These are phyloP conservation scores for Tetramorium simillimum DNA, from an alignment of 1,140 invertebrate species.

Conservation along the genomic window DNA sequence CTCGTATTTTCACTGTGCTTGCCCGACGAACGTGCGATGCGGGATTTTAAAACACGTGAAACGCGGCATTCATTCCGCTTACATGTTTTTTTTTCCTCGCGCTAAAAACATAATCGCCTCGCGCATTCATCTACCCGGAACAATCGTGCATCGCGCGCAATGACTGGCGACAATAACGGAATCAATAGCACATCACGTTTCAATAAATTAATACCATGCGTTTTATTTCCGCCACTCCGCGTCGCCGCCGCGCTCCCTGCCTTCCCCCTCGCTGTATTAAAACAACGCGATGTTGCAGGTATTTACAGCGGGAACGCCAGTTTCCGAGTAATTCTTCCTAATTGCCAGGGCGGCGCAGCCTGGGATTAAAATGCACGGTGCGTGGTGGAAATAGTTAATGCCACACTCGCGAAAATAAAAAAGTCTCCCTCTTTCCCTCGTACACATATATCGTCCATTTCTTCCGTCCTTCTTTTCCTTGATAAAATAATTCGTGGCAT, in stretches of 20 bases:
- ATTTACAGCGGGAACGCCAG: slow-evolving; percentile 34
- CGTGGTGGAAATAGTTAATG: slow-evolving; percentile 43
- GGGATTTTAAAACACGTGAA: slow-evolving; percentile 13
- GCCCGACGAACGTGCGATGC: not conserved
- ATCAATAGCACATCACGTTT: slow-evolving; percentile 38
- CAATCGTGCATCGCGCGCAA: slow-evolving; percentile 21
- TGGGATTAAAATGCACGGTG: slow-evolving; percentile 38
- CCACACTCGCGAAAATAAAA: slow-evolving; percentile 30
- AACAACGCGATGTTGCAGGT: slow-evolving; percentile 32
- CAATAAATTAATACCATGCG: slow-evolving; percentile 43
- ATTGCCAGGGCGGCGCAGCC: slow-evolving; percentile 36
- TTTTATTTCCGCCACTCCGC: slow-evolving; percentile 28
- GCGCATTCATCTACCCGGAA: not conserved
- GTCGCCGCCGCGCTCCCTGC: not conserved
- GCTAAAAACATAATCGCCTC: slow-evolving; percentile 28
- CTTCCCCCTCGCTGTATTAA: not conserved
- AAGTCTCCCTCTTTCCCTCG: not conserved
- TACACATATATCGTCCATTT: not conserved
- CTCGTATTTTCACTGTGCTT: not conserved
- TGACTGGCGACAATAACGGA: slow-evolving; percentile 32
- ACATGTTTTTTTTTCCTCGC: not conserved
- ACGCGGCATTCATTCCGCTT: slow-evolving; percentile 6
- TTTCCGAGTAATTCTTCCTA: slow-evolving; percentile 51
- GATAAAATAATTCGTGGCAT: slow-evolving; percentile 5
- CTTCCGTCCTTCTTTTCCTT: not conserved